Evolutionary conservation across 2,113 vertebrate genomes (phyloP), one percentile per base, ranked within the genome.

Genomic region (Leiothrix lutea): DNA sequence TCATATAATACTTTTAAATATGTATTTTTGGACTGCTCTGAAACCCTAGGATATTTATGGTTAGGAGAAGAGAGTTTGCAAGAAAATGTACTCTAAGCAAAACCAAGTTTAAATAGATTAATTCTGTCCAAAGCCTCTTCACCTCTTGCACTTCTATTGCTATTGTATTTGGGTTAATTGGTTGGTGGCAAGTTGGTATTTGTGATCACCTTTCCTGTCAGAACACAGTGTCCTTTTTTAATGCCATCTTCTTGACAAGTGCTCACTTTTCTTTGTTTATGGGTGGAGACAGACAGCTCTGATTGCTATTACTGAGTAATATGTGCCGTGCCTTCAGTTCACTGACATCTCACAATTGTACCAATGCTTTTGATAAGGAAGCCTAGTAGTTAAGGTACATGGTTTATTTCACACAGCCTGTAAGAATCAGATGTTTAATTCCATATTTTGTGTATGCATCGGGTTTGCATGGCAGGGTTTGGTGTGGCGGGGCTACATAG

Each of bases 141-240:
- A 88, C 20, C 26, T 25, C 20, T 66, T 74, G 35, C 22, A 44
- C 42, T 90, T 89, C n/a, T 81, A 0, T 70, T 15, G 71, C 71
- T 81, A 10, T 44, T 79, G 47, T 3, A 4, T 38, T 93, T 80
- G 48, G n/a, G 44, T 90, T 95, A 95, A 90, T 90, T 97, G 71
- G 26, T 60, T 86, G 53, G 64, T 91, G 79, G 69, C 65, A 94
- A 75, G 78, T 19, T 80, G 86, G 31, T 91, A 60, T 86, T 79
- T 94, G 47, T 88, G 50, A 91, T 91, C 91, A 94, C 65, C 54
- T 86, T 83, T 91, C 65, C 62, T 83, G 71, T 93, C 78, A 77
- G 73, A 73, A 35, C 19, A 5, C 50, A 31, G 8, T 56, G 38
- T 88, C 64, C 66, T 81, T 56, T 81, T 72, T 83, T 70, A 89